These are phyloP conservation scores for Tinea pellionella DNA, from an alignment of 2,888 invertebrate species.

Conservation along the genomic window DNA sequence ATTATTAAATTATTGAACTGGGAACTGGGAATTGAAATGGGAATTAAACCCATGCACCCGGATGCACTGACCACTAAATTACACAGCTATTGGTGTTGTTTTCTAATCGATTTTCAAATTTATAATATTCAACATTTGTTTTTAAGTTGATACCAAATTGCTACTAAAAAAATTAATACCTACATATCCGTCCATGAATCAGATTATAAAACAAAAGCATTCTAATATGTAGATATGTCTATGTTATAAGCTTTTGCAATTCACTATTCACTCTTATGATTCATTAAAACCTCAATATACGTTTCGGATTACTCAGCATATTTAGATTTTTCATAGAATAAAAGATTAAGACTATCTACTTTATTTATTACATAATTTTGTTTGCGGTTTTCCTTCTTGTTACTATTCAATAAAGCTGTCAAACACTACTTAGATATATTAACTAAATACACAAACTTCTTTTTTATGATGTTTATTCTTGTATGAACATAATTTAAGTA, in stretches of 20 bases:
- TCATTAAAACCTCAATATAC: conserved; percentile 23
- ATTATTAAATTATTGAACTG: too few species aligned
- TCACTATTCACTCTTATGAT: conserved; percentile 49
- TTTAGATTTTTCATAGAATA: neutral
- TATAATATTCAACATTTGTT: too few species aligned
- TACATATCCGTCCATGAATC: neutral
- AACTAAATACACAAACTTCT: too few species aligned
- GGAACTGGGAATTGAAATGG: too few species aligned
- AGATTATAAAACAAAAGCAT: conserved; percentile 18
- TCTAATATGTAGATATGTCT: conserved; percentile 28
- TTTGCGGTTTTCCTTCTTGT: neutral
- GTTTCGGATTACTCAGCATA: neutral
- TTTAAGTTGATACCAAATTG: too few species aligned
- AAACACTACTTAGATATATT: neutral
- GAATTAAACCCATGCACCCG: too few species aligned
- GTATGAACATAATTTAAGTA: too few species aligned
- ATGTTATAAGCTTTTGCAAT: conserved; percentile 44
- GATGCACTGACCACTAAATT: too few species aligned
- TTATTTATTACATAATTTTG: neutral
- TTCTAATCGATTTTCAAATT: too few species aligned
- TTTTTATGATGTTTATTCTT: too few species aligned
- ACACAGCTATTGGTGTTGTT: too few species aligned
- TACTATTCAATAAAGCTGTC: neutral
- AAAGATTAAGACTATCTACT: neutral
- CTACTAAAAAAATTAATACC: neutral